phyloP scores from a whole-genome alignment of 2,888 invertebrate genomes.

The Trachelus stipa region DNA sequence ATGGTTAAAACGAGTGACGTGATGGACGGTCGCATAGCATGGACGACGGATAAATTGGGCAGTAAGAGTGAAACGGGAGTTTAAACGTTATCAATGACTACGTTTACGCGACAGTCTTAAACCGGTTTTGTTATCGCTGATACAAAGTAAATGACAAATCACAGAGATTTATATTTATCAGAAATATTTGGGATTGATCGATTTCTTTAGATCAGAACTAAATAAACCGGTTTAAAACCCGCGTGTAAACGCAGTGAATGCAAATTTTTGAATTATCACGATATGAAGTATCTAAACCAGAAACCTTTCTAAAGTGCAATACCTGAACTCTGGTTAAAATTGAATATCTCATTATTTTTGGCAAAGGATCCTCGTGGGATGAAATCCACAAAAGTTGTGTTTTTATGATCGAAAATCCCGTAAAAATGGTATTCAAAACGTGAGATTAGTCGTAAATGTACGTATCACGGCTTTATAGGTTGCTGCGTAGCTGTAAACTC shows the following conservation, averaged over 20 bases:
- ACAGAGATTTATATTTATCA: too few relatives aligned
- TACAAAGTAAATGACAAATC: too few relatives aligned
- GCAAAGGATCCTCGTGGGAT: neutral
- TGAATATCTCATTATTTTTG: slow-evolving; percentile 9
- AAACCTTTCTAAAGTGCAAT: neutral
- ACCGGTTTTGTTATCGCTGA: too few relatives aligned
- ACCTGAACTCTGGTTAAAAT: neutral
- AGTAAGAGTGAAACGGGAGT: neutral
- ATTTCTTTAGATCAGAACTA: too few relatives aligned
- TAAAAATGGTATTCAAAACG: slow-evolving; percentile 7
- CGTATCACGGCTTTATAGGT: slow-evolving; percentile 3
- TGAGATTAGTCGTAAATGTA: slow-evolving; percentile 13
- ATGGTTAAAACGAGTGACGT: neutral
- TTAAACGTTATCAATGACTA: neutral
- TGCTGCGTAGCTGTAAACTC: slow-evolving; percentile 6
- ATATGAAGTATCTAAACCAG: neutral
- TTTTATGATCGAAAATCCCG: slow-evolving; percentile 11
- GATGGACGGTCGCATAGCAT: neutral
- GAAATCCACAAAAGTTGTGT: neutral
- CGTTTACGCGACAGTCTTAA: too few relatives aligned
- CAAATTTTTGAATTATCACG: neutral
- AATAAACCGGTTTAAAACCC: too few relatives aligned
- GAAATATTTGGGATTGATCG: too few relatives aligned
- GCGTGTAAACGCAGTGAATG: neutral
- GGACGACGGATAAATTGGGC: neutral